phyloP scores from a whole-genome alignment of 1,140 invertebrate genomes.

The Meloidogyne floridensis region DNA sequence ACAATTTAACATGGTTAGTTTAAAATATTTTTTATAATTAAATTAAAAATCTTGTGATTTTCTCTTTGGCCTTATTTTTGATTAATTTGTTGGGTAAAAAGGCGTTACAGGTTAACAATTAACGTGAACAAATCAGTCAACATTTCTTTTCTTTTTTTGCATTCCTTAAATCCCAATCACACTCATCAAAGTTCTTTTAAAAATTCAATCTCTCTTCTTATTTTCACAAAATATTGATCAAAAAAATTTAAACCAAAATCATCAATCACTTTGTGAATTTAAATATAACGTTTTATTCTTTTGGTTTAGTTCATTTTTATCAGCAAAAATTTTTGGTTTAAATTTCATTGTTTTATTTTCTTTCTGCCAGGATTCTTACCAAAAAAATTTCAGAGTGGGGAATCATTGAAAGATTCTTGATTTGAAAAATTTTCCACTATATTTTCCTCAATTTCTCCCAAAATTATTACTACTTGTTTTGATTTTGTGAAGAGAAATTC shows the following conservation, averaged over 20 bases:
- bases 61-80: not conserved
- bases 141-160: not conserved
- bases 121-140: too few species aligned
- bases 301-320: too few species aligned
- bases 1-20: constrained; percentile 37
- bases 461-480: too few species aligned
- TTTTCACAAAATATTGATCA: not conserved
- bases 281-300: not conserved
- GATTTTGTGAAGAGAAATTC: too few species aligned
- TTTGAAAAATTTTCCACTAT: too few species aligned
- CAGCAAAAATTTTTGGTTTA: too few species aligned
- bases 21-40: too few species aligned
- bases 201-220: not conserved
- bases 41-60: not conserved
- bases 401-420: too few species aligned
- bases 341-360: too few species aligned
- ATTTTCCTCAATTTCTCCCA: too few species aligned
- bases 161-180: not conserved
- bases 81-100: not conserved
- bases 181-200: not conserved
- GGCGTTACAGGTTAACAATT: not conserved
- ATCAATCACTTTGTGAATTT: not conserved
- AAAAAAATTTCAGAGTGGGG: too few species aligned
- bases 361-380: too few species aligned
- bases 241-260: not conserved